Conservation (phyloP, 2,888 invertebrate species). For the Lycocerus yunnanus region DNA sequence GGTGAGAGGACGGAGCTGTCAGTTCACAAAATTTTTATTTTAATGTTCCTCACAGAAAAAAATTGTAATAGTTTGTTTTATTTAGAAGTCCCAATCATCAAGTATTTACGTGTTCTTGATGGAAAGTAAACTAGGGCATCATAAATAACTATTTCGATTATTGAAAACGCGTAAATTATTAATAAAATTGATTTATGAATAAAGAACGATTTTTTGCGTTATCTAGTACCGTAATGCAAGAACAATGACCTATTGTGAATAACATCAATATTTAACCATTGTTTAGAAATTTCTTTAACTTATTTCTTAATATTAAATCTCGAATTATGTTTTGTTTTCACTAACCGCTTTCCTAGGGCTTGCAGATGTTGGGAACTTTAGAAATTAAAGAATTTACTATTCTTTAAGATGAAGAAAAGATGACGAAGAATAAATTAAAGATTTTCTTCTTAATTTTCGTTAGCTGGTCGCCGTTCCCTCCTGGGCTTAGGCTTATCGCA, state of each 20-base stretch:
- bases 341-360: too few relatives aligned
- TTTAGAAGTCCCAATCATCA: not conserved
- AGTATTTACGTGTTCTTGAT: not conserved
- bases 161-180: not conserved
- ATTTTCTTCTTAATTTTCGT: too few relatives aligned
- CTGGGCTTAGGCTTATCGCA: too few relatives aligned
- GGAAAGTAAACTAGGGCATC: not conserved
- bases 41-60: not conserved
- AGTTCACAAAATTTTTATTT: not conserved
- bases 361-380: too few relatives aligned
- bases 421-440: too few relatives aligned
- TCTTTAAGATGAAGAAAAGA: too few relatives aligned
- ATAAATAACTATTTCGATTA: not conserved
- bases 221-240: not conserved
- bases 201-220: not conserved
- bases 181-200: not conserved
- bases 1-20: not conserved
- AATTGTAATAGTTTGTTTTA: not conserved
- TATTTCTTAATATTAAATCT: not conserved
- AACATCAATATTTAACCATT: not conserved
- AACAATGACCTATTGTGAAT: not conserved
- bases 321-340: too few relatives aligned
- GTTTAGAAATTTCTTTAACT: not conserved
- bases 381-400: too few relatives aligned
- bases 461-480: too few relatives aligned